phyloP scores from a whole-genome alignment of 1,140 invertebrate genomes.

The Saxidomus purpurata region DNA sequence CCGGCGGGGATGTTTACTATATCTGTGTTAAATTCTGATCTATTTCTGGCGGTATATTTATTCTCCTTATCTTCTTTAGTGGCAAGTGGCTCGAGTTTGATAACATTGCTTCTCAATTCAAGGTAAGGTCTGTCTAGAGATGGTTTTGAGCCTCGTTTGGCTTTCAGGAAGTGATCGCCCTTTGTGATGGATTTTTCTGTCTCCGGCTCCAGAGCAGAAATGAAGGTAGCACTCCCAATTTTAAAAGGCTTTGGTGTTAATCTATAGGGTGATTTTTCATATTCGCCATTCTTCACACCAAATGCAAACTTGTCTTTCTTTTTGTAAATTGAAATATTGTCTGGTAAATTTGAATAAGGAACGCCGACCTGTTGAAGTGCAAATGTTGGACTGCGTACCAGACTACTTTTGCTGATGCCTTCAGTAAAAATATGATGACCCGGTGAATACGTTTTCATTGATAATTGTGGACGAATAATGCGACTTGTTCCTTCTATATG shows the following conservation, averaged over 20 bases:
- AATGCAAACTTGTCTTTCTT: conserved; percentile 58
- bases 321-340: conserved; percentile 56
- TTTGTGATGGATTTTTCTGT: background rate
- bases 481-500: conserved; percentile 1
- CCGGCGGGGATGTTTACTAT: background rate
- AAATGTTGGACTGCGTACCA: conserved; percentile 35
- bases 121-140: background rate
- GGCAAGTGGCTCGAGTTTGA: conserved; percentile 32
- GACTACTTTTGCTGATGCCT: conserved; percentile 47
- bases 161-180: background rate
- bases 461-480: conserved; percentile 31
- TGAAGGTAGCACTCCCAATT: conserved; percentile 2
- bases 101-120: conserved; percentile 37
- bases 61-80: background rate
- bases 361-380: conserved; percentile 33
- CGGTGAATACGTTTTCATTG: conserved; percentile 44
- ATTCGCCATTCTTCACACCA: conserved; percentile 42
- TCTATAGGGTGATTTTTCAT: conserved; percentile 49
- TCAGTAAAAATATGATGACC: conserved; percentile 59
- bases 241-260: conserved; percentile 45
- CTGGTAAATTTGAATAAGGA: conserved; percentile 56
- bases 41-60: background rate
- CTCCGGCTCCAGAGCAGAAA: background rate
- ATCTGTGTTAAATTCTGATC: conserved; percentile 6
- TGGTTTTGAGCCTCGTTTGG: background rate